Percentiles rank a stretch among this genome's conserved stretches.
Evolutionary conservation across 2,797 vertebrate genomes (phyloP).

Genomic region (Sciurus vulgaris): DNA sequence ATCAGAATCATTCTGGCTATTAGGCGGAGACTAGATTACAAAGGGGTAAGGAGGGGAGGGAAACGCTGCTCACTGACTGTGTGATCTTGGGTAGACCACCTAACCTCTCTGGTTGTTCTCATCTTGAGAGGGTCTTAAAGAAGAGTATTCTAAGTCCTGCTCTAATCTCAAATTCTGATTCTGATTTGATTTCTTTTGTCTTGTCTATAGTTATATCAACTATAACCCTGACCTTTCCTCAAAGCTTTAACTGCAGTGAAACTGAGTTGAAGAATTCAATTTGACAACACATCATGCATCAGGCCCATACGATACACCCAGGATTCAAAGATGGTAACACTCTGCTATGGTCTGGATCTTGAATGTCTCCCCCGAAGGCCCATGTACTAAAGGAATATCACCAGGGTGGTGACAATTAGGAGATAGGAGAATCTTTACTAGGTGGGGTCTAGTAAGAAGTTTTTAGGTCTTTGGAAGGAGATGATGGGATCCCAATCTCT

Average conservation of each 20-base stretch:
- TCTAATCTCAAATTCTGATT: not conserved
- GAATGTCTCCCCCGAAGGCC: not conserved
- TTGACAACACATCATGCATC: not conserved
- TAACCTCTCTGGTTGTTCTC: not conserved
- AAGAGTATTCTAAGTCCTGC: not conserved
- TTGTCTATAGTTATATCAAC: not conserved
- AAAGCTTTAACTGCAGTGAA: not conserved
- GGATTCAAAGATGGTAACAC: not conserved
- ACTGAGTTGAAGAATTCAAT: conserved; percentile 31
- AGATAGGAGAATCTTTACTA: not conserved
- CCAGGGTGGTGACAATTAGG: not conserved
- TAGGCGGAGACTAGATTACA: not conserved
- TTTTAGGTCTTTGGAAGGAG: not conserved
- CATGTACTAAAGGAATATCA: not conserved
- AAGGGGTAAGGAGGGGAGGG: not conserved
- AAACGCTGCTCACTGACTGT: not conserved
- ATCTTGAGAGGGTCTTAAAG: not conserved
- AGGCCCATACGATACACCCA: not conserved
- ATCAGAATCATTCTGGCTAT: not conserved
- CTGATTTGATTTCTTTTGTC: conserved; percentile 9
- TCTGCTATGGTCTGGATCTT: not conserved
- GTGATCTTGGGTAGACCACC: not conserved
- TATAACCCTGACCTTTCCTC: not conserved
- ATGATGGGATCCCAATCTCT: not conserved
- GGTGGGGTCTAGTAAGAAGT: not conserved